Conservation (phyloP, 2,888 invertebrate genomes). For the Polydrusus pterygomalis region DNA sequence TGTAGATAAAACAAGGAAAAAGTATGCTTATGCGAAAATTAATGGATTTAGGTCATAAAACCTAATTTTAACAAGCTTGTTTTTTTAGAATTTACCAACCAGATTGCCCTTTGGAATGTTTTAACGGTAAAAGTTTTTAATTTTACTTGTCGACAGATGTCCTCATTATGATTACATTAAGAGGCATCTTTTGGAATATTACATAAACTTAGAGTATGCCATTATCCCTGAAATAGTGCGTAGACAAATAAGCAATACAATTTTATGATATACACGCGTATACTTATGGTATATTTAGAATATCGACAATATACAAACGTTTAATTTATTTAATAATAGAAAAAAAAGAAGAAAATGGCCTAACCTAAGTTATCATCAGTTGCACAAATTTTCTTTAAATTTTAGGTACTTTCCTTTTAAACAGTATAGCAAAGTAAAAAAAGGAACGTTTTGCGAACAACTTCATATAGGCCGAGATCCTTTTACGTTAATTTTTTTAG, state of each 20-base stretch:
- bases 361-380: too few relatives aligned
- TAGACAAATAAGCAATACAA: slow-evolving; percentile 39
- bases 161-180: slow-evolving; percentile 14
- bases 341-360: not conserved
- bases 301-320: not conserved
- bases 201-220: slow-evolving; percentile 27
- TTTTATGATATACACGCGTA: slow-evolving; percentile 44
- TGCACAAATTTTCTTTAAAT: too few relatives aligned
- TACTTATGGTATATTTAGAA: slow-evolving; percentile 19
- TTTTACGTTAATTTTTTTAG: too few relatives aligned
- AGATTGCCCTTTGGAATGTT: slow-evolving; percentile 33
- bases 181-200: slow-evolving; percentile 7
- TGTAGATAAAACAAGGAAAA: slow-evolving; percentile 20
- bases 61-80: slow-evolving; percentile 40
- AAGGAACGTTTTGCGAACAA: too few relatives aligned
- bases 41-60: slow-evolving; percentile 40
- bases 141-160: slow-evolving; percentile 37
- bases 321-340: slow-evolving; percentile 12
- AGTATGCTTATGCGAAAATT: slow-evolving; percentile 18
- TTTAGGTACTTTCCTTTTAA: too few relatives aligned
- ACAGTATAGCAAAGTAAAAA: too few relatives aligned
- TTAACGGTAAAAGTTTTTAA: slow-evolving; percentile 18
- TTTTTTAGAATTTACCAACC: slow-evolving; percentile 33
- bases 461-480: too few relatives aligned
- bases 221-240: slow-evolving; percentile 25